Conservation (phyloP, 1,140 invertebrate genomes). For the Habropoda laboriosa region DNA sequence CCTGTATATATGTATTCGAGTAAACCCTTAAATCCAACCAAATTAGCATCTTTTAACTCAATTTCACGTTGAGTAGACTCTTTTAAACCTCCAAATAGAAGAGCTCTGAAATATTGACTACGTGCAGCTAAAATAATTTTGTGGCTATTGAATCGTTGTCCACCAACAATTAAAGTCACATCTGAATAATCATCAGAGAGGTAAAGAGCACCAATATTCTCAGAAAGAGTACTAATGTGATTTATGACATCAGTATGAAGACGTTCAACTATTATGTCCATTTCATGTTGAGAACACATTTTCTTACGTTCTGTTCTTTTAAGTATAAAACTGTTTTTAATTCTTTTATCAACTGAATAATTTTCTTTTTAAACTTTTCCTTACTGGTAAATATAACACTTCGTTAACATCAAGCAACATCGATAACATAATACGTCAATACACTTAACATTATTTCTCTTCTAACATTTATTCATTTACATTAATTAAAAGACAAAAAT, state of each 20-base stretch:
- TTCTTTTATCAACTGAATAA: not conserved
- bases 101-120: slow-evolving; percentile 96
- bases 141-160: slow-evolving; percentile 92
- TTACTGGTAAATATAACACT: not conserved
- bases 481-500: not conserved
- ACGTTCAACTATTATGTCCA: slow-evolving; percentile 25
- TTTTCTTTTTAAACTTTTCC: not conserved
- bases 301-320: not conserved
- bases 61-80: slow-evolving; percentile 93
- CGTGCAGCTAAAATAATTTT: slow-evolving; percentile 95
- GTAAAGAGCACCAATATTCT: slow-evolving; percentile 88
- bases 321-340: not conserved
- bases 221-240: slow-evolving; percentile 53
- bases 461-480: not conserved
- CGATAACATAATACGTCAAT: not conserved
- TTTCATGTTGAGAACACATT: slow-evolving; percentile 61
- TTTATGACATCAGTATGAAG: slow-evolving; percentile 53
- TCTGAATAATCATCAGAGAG: slow-evolving; percentile 95
- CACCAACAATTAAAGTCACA: slow-evolving; percentile 93
- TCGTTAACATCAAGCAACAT: not conserved
- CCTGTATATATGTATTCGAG: slow-evolving; percentile 98
- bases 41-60: slow-evolving; percentile 91
- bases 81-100: slow-evolving; percentile 95
- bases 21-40: slow-evolving; percentile 94
- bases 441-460: not conserved